Evolutionary conservation across 2,888 invertebrate genomes (phyloP).

Genomic region (Dioctria linearis): DNA sequence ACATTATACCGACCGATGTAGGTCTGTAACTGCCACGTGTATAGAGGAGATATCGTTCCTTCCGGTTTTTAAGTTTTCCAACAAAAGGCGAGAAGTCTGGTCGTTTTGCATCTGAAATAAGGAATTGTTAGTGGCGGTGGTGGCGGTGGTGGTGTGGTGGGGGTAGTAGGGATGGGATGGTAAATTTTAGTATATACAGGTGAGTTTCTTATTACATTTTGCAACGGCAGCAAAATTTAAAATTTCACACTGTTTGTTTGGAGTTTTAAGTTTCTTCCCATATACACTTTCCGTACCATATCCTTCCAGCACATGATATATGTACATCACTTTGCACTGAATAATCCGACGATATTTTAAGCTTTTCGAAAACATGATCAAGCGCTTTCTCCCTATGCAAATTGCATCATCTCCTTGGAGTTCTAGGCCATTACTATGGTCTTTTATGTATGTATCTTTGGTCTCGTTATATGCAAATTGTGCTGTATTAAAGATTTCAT

Average conservation of each 20-base stretch:
- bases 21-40: background rate
- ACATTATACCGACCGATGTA: background rate
- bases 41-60: background rate
- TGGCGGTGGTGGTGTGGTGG: no score
- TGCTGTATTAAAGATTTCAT: background rate
- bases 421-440: background rate
- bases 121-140: background rate
- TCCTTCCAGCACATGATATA: background rate
- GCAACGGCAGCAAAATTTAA: background rate
- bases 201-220: background rate
- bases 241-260: background rate
- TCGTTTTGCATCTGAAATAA: background rate
- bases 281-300: background rate
- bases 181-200: background rate
- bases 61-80: background rate
- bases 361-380: background rate
- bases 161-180: no score
- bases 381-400: background rate
- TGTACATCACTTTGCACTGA: background rate
- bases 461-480: background rate
- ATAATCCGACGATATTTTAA: background rate
- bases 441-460: background rate
- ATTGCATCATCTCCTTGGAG: background rate
- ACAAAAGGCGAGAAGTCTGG: background rate
- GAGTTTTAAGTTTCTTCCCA: background rate